Conservation (phyloP, 1,140 invertebrate species). For the Ostrea denselamellosa region DNA sequence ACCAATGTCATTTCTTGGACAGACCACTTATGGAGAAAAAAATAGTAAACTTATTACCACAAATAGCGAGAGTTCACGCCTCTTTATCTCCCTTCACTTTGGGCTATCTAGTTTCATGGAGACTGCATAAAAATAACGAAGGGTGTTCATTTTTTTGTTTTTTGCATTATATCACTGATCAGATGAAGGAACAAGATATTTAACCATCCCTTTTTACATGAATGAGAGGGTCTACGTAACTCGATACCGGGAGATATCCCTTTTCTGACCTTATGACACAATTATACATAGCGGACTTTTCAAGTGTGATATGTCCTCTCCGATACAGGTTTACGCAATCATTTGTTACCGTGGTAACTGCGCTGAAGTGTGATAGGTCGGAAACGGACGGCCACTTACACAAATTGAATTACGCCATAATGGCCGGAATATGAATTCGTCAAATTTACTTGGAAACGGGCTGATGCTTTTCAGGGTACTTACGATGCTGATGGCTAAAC, state of each 20-base stretch:
- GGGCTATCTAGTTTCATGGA: background rate
- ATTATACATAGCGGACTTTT: no score
- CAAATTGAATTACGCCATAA: slow-evolving; percentile 9
- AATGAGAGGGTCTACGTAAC: background rate
- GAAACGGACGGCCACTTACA: background rate
- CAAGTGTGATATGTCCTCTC: background rate
- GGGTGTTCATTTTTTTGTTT: no score
- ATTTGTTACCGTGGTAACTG: background rate
- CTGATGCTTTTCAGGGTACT: no score
- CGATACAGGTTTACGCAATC: background rate
- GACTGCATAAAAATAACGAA: background rate
- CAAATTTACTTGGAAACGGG: no score
- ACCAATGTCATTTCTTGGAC: background rate
- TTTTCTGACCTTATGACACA: background rate
- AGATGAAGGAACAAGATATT: background rate
- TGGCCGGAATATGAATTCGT: background rate
- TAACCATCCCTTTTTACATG: background rate
- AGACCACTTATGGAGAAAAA: background rate
- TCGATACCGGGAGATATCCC: no score
- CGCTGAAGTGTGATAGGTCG: background rate
- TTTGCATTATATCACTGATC: background rate
- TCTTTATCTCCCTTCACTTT: background rate
- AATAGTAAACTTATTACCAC: slow-evolving; percentile 5
- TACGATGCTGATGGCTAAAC: no score
- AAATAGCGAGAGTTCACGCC: background rate